These are phyloP conservation scores for Atta texana DNA, from an alignment of 1,140 invertebrate species.

Conservation along the genomic window DNA sequence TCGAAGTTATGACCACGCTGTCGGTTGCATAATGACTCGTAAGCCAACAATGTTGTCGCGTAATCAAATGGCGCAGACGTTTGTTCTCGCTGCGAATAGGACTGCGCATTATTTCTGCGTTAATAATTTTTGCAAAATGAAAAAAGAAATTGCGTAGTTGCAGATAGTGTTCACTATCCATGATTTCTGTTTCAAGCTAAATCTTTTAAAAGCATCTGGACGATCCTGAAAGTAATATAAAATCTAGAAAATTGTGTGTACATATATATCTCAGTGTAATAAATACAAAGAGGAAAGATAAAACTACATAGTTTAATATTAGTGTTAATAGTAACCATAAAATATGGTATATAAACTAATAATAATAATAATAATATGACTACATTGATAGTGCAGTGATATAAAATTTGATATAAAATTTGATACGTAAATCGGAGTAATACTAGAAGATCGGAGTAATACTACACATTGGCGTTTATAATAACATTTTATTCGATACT, in stretches of 20 bases:
- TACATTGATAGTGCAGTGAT: background rate
- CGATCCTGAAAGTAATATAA: background rate
- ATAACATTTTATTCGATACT: conserved; percentile 15
- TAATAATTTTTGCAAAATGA: conserved; percentile 8
- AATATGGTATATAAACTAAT: background rate
- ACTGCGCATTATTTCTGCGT: conserved; percentile 28
- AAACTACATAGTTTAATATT: conserved; percentile 3
- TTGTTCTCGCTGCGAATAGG: conserved; percentile 26
- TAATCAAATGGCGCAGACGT: conserved; percentile 62
- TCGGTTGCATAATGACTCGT: conserved; percentile 69
- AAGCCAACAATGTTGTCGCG: conserved; percentile 70
- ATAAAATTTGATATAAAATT: conserved; percentile 34
- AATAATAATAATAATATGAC: background rate
- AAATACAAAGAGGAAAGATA: background rate
- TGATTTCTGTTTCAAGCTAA: background rate
- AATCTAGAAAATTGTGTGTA: background rate
- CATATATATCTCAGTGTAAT: background rate
- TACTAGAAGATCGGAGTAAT: conserved; percentile 27
- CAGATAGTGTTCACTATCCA: background rate
- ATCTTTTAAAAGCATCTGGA: background rate
- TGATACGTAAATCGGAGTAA: background rate
- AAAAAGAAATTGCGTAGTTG: background rate
- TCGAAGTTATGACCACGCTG: conserved; percentile 49
- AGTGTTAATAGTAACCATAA: background rate
- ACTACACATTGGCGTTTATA: background rate